Base-by-base conservation (phyloP, 2,113 vertebrate species). In the Dicentrarchus labrax region DNA sequence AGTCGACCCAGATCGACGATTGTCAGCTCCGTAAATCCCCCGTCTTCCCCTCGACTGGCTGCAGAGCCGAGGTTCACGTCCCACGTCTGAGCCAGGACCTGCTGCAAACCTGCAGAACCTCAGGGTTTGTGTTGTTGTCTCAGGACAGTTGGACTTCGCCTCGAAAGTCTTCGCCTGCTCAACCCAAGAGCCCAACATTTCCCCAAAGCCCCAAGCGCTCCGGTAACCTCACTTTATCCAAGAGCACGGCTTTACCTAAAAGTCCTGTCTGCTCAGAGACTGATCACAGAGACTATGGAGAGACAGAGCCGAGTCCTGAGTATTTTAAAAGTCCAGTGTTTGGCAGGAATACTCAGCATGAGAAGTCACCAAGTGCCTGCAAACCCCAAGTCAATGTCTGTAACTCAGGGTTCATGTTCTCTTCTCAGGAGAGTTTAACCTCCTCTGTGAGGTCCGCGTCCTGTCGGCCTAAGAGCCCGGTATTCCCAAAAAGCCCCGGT, bases 61-160 rank as follows among this genome's bases (percentile, higher is more conserved):
- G 59, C 83, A 78, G 17, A 48, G 79, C 64, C 0, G 16, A 24
- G 22, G 84, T 93, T 5, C 61, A 30, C 0, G 4, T 92, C 24
- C 48, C 76, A 3, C 84, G 70, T 6, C 79, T 94, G 39, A 76
- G 54, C 22, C 76, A 80, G 24, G 57, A 87, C 39, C 6, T 90
- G 43, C 72, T 91, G 87, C 62, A 90, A 0, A 54, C 73, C 61
- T 92, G 86, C 78, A 71, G 47, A 2, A 68, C 39, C n/a, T 78
- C 85, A 0, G 92, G 94, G 22, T 94, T 90, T 3, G 74, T 92
- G 38, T 16, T 84, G 56, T 93, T 79, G 59, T 91, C 94, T 30
- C 88, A 91, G 88, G 84, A 90, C 53, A 82, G 53, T 3, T 36
- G 17, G 1, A 21, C 61, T 0, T 36, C n/a, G 0, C 0, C 75